These are phyloP conservation scores for Tetrao urogallus DNA, from an alignment of 2,113 vertebrate species.

Conservation along the genomic window DNA sequence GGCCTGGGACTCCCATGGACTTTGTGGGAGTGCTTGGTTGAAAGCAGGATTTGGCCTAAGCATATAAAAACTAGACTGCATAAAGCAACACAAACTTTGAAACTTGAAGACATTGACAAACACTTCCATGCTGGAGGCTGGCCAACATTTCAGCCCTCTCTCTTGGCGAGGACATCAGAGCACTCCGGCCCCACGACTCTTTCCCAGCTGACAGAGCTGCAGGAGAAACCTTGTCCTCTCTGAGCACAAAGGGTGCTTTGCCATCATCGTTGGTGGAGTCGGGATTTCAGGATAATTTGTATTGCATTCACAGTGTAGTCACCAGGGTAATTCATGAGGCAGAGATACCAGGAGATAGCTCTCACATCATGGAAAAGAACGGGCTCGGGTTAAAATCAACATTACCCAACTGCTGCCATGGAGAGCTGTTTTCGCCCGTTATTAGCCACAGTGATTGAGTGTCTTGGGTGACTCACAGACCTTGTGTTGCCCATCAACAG, in stretches of 20 bases:
- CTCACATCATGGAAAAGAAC: not conserved
- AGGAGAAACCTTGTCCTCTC: not conserved
- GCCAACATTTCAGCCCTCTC: not conserved
- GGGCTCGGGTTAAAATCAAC: not conserved
- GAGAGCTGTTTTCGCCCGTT: not conserved
- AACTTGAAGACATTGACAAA: not conserved
- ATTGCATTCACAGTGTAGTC: not conserved
- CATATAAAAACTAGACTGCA: not conserved
- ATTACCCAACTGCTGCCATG: not conserved
- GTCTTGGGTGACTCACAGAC: not conserved
- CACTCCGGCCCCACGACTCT: not conserved
- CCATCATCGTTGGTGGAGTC: not conserved
- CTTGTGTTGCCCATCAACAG: not conserved
- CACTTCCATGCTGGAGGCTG: accelerated
- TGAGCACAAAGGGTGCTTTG: accelerated
- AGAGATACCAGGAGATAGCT: not conserved
- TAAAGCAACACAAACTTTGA: not conserved
- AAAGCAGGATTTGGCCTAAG: not conserved
- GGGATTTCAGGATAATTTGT: not conserved
- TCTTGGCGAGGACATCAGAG: not conserved
- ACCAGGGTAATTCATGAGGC: not conserved
- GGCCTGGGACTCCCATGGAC: not conserved
- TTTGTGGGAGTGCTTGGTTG: not conserved
- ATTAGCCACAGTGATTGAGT: not conserved
- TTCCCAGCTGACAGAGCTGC: not conserved